These are phyloP conservation scores for Macropis europaea DNA, from an alignment of 2,888 invertebrate genomes.

Conservation along the genomic window DNA sequence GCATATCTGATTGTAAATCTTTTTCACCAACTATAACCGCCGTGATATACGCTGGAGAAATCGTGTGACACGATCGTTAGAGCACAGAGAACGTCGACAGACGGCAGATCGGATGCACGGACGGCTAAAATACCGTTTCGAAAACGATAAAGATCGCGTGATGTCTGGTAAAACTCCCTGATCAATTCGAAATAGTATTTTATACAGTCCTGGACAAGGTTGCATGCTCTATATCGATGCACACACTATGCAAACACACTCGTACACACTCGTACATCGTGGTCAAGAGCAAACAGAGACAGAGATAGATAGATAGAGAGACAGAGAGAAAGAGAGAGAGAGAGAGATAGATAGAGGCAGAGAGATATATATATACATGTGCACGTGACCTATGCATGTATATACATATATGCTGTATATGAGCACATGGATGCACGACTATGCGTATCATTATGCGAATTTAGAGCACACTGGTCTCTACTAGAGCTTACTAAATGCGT, in stretches of 20 bases:
- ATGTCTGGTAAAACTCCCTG: neutral
- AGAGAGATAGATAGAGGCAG: neutral
- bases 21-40: no score
- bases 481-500: conserved; percentile 79
- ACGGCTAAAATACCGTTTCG: conserved; percentile 46
- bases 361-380: conserved; percentile 42
- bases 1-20: no score
- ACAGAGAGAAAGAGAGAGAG: conserved; percentile 23
- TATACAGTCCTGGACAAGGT: conserved; percentile 59
- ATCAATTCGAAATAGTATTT: conserved; percentile 48
- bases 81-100: conserved; percentile 59
- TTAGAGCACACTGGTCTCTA: conserved; percentile 74
- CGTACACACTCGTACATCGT: conserved; percentile 57
- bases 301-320: neutral
- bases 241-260: conserved; percentile 64
- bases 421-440: conserved; percentile 60
- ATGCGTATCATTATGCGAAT: conserved; percentile 51
- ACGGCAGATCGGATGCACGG: conserved; percentile 43
- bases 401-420: conserved; percentile 58
- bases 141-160: neutral
- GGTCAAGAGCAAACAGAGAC: conserved; percentile 38
- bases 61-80: no score
- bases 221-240: conserved; percentile 72
- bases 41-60: no score
- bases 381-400: conserved; percentile 52